Conservation (phyloP, 2,888 invertebrate genomes). For the Agrochola lychnidis region DNA sequence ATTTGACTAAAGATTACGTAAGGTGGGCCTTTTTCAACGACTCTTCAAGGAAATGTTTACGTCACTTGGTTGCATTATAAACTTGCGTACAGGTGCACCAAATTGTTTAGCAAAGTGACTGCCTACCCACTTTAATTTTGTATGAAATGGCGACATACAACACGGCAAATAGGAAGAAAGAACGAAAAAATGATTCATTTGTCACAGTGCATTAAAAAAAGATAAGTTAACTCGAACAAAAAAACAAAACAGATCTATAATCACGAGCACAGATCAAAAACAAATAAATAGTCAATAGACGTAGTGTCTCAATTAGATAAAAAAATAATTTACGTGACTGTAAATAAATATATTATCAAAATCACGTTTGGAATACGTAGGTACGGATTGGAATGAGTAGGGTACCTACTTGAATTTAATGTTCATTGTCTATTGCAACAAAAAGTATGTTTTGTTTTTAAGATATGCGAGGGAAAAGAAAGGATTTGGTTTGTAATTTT, state of each 20-base stretch:
- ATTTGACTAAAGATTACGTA: constrained; percentile 35
- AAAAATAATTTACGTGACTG: too few species aligned
- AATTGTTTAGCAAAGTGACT: background rate
- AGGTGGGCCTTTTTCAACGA: background rate
- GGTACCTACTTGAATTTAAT: background rate
- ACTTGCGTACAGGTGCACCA: background rate
- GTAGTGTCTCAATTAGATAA: background rate
- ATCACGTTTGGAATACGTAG: background rate
- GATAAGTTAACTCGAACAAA: background rate
- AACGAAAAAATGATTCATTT: background rate
- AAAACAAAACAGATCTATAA: background rate
- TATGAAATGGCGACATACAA: background rate
- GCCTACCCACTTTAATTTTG: background rate
- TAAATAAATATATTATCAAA: background rate
- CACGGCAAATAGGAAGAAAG: background rate
- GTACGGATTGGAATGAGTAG: too few species aligned
- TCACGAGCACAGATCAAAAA: background rate
- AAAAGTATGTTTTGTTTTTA: background rate
- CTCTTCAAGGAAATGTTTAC: background rate
- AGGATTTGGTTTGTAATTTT: background rate
- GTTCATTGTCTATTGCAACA: background rate
- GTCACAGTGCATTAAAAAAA: background rate
- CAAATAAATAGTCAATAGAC: background rate
- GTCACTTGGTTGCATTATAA: background rate
- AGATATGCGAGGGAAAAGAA: background rate